A percentile compares a stretch with the other conserved stretches of the same genome.
These are phyloP conservation scores for Nothoprocta perdicaria DNA, from an alignment of 2,113 vertebrate species.

Conservation along the genomic window DNA sequence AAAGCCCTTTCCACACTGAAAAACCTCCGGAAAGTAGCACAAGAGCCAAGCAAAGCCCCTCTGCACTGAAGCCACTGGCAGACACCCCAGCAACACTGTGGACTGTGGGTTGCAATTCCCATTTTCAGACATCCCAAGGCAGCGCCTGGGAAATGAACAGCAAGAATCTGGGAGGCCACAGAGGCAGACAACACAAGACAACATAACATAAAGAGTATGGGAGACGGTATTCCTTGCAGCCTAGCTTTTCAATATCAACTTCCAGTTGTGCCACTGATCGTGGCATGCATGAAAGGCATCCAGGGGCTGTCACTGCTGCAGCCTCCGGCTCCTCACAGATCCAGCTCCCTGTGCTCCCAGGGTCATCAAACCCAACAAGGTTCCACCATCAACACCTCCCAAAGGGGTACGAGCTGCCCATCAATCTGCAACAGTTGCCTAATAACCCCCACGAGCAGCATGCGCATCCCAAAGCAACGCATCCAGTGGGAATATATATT, in stretches of 20 bases:
- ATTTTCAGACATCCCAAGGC: neutral
- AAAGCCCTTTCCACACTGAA: neutral
- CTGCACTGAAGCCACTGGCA: rapidly evolving
- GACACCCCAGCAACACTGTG: neutral
- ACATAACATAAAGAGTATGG: neutral
- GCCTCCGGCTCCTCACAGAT: neutral
- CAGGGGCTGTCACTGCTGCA: neutral
- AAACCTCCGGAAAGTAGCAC: neutral
- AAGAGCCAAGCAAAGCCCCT: neutral
- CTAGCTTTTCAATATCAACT: neutral
- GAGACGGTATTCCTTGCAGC: rapidly evolving
- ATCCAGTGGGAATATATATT: neutral
- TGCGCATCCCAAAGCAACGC: neutral
- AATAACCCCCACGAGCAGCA: neutral
- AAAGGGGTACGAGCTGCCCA: neutral
- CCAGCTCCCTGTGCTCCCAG: neutral
- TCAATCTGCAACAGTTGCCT: neutral
- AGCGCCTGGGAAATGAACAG: neutral
- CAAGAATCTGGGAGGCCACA: neutral
- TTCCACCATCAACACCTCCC: neutral
- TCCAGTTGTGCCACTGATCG: neutral
- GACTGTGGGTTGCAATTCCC: neutral
- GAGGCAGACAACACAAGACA: neutral
- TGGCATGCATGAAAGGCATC: neutral
- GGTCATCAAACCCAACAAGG: neutral